phyloP scores from a whole-genome alignment of 2,797 vertebrate species.

The Tamandua tetradactyla region DNA sequence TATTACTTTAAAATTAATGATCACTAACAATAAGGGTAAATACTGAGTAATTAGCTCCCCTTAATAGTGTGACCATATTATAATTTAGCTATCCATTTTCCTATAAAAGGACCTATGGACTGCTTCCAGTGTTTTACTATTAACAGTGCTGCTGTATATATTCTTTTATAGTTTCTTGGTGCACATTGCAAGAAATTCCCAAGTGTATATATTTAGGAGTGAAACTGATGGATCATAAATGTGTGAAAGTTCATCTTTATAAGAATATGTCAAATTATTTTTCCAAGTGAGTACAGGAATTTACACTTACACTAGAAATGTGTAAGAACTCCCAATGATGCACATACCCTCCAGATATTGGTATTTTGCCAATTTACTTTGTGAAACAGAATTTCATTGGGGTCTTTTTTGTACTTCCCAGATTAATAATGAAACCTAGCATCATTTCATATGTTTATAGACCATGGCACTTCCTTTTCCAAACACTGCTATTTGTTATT shows the following conservation, averaged over 20 bases:
- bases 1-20: slow-evolving; percentile 44
- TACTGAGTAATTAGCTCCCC: neutral
- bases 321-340: neutral
- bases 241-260: neutral
- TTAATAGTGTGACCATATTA: neutral
- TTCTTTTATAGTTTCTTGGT: neutral
- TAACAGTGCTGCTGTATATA: too few relatives aligned
- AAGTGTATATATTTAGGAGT: neutral
- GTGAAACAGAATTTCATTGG: neutral
- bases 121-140: neutral
- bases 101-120: neutral
- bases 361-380: neutral
- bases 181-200: too few relatives aligned
- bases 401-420: neutral
- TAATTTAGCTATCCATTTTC: neutral
- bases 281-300: neutral
- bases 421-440: neutral
- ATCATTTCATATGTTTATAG: neutral
- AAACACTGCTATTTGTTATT: neutral
- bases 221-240: neutral
- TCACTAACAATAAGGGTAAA: neutral
- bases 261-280: neutral
- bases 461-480: neutral
- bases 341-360: neutral
- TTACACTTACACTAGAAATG: neutral